phyloP scores from a whole-genome alignment of 1,140 invertebrate genomes.

The Zaprionus taronus region DNA sequence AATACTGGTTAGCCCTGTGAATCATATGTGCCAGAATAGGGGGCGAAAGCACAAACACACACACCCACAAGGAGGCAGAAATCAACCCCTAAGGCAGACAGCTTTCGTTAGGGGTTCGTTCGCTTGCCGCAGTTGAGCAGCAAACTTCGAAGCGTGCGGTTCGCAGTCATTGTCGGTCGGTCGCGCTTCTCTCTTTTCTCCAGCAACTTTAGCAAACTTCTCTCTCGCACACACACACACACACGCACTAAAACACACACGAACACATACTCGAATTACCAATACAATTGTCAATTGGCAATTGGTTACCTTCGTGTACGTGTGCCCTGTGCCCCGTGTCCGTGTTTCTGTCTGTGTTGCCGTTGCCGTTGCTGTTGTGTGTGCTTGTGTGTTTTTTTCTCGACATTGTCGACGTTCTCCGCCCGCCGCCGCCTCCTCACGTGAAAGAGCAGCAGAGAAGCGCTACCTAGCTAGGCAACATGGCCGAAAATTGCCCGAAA shows the following conservation, averaged over 20 bases:
- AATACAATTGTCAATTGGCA: background rate
- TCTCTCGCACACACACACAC: slow-evolving; percentile 62
- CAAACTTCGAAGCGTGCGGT: slow-evolving; percentile 79
- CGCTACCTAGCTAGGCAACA: slow-evolving; percentile 35
- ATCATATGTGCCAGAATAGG: background rate
- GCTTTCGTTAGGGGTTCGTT: slow-evolving; percentile 66
- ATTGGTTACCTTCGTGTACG: slow-evolving; percentile 28
- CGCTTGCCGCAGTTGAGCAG: slow-evolving; percentile 66
- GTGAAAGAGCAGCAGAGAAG: background rate
- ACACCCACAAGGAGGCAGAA: background rate
- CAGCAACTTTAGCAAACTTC: slow-evolving; percentile 72
- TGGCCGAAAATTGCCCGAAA: slow-evolving; percentile 81
- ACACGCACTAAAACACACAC: slow-evolving; percentile 7
- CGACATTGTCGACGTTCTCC: slow-evolving; percentile 52
- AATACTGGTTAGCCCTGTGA: background rate
- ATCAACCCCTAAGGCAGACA: slow-evolving; percentile 3
- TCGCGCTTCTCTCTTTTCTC: slow-evolving; percentile 69
- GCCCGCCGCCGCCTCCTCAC: slow-evolving; percentile 15
- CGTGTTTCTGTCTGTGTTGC: slow-evolving; percentile 49
- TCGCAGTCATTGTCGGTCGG: slow-evolving; percentile 49
- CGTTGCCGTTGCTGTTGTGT: slow-evolving; percentile 19
- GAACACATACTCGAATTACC: background rate
- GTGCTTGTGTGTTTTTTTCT: slow-evolving; percentile 54
- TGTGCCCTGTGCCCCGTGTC: slow-evolving; percentile 25
- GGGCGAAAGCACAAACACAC: background rate